Percentiles rank a stretch among this genome's conserved stretches.
phyloP scores from a whole-genome alignment of 1,140 invertebrate species.

The Drosophila ercepeae region DNA sequence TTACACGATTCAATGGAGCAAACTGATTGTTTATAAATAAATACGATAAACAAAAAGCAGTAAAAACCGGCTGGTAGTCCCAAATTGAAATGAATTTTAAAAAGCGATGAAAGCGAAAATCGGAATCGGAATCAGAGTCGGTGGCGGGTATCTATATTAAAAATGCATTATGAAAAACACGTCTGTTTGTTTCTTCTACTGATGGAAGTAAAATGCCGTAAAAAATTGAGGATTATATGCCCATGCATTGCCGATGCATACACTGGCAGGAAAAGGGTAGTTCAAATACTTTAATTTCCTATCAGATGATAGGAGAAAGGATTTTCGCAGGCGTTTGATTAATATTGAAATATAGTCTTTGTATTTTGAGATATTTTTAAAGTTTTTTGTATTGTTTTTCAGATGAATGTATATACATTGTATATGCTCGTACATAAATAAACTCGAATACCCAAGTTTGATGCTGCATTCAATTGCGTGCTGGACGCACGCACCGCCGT shows the following conservation, averaged over 20 bases:
- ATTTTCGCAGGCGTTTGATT: no score
- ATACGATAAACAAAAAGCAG: conserved; percentile 32
- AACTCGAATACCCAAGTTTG: no score
- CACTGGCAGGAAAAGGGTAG: neutral
- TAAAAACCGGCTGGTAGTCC: conserved; percentile 28
- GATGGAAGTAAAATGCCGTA: conserved; percentile 44
- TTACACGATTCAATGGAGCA: conserved; percentile 59
- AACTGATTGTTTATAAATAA: conserved; percentile 73
- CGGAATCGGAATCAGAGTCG: conserved; percentile 30
- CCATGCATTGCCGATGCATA: conserved; percentile 9
- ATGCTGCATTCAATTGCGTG: conserved; percentile 57
- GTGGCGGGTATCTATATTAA: conserved; percentile 54
- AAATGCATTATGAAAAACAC: conserved; percentile 75
- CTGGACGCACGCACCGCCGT: conserved; percentile 64
- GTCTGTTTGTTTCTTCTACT: conserved; percentile 59
- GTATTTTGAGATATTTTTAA: neutral
- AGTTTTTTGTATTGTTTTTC: neutral
- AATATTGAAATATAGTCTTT: no score
- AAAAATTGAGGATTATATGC: conserved; percentile 63
- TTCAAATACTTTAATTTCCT: no score
- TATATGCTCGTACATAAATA: no score
- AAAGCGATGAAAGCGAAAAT: conserved; percentile 37
- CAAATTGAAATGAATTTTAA: conserved; percentile 48
- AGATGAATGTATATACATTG: no score
- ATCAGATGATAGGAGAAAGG: no score